Conservation (phyloP, 2,113 vertebrate species). For the Butorides virescens region DNA sequence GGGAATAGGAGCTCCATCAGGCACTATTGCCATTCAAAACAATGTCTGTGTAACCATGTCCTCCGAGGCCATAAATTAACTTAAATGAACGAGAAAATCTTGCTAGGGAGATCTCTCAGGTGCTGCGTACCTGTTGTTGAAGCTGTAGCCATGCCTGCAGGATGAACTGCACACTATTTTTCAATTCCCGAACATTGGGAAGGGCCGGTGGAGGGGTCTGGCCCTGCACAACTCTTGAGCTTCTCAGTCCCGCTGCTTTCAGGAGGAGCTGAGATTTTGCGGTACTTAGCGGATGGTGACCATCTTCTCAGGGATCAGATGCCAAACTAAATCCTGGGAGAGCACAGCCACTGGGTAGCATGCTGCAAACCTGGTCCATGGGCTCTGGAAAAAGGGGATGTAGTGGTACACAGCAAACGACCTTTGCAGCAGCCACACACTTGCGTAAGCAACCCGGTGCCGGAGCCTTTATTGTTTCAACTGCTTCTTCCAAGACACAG, state of each 20-base stretch:
- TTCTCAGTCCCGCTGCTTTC: not conserved
- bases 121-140: not conserved
- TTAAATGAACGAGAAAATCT: not conserved
- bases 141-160: not conserved
- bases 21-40: not conserved
- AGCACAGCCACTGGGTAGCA: fast-evolving
- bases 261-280: not conserved
- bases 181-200: not conserved
- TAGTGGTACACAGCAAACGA: not conserved
- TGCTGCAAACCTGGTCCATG: not conserved
- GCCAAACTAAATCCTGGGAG: not conserved
- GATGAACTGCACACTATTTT: not conserved
- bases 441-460: not conserved
- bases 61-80: not conserved
- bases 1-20: not conserved
- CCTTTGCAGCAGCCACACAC: not conserved
- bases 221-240: not conserved
- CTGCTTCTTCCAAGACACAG: not conserved
- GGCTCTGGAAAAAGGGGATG: not conserved
- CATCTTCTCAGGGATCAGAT: not conserved
- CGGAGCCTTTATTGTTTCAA: not conserved
- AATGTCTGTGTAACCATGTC: not conserved
- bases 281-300: fast-evolving
- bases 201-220: not conserved
- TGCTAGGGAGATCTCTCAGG: not conserved